A percentile compares a stretch with the other conserved stretches of the same genome.
Conservation (phyloP, 2,888 invertebrate genomes). For the Trilocha varians region DNA sequence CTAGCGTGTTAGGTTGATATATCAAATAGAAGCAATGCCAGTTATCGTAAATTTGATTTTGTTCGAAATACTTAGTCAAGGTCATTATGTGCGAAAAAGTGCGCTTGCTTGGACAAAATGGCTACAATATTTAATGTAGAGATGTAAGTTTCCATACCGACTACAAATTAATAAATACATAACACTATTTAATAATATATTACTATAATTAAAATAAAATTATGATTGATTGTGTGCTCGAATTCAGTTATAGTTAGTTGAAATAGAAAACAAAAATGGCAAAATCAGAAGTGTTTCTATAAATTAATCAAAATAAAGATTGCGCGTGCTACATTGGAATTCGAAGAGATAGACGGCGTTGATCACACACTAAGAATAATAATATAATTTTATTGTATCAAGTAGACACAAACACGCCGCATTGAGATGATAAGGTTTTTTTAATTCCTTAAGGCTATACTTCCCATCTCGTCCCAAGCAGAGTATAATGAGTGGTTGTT, state of each 20-base stretch:
- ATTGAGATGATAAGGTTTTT: conserved; percentile 22
- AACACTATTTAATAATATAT: no score
- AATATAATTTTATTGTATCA: conserved; percentile 7
- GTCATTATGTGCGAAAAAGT: no score
- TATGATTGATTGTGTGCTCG: no score
- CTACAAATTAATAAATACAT: no score
- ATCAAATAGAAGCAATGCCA: no score
- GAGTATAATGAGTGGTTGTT: conserved; percentile 63
- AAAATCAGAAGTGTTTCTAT: not conserved
- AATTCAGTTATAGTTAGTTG: no score
- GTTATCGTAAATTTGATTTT: no score
- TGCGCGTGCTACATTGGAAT: conserved; percentile 1
- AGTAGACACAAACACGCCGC: conserved; percentile 11
- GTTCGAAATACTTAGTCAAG: no score
- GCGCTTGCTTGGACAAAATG: no score
- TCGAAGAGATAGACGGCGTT: conserved; percentile 1
- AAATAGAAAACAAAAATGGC: not conserved
- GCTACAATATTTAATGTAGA: no score
- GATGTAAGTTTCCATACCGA: no score
- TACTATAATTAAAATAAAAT: no score
- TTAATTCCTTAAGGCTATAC: conserved; percentile 37
- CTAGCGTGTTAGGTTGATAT: not conserved
- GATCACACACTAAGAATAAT: conserved; percentile 1
- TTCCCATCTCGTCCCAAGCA: conserved; percentile 42
- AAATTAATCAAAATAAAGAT: not conserved